Percentiles rank a stretch among this genome's conserved stretches.
These are phyloP conservation scores for Schizothorax lantsangensis DNA, from an alignment of 2,797 vertebrate species.

Conservation along the genomic window DNA sequence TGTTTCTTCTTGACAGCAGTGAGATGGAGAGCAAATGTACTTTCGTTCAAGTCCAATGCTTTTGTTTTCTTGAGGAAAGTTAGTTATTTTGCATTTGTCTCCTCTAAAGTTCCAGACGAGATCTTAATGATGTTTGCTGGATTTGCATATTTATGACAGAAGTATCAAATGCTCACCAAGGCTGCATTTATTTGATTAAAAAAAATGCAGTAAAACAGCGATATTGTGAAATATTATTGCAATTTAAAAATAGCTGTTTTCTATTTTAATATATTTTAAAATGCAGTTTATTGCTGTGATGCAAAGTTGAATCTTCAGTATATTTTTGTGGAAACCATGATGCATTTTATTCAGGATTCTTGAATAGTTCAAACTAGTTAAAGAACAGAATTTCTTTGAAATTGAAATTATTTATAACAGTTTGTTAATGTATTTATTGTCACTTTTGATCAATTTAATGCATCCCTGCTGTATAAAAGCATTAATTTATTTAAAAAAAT, in stretches of 20 bases:
- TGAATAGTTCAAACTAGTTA: neutral
- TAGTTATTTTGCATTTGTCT: neutral
- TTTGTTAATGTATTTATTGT: neutral
- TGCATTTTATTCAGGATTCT: neutral
- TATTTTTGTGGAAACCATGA: neutral
- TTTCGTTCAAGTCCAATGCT: neutral
- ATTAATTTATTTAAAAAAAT: too few species aligned
- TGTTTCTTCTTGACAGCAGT: conserved; percentile 3
- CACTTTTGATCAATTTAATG: neutral
- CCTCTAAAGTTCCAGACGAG: neutral
- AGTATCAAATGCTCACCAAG: neutral
- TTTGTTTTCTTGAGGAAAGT: neutral
- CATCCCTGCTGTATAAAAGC: too few species aligned
- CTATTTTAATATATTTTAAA: neutral
- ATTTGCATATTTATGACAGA: neutral
- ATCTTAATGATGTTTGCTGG: neutral
- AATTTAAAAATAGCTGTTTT: neutral
- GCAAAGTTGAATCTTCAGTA: neutral
- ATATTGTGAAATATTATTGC: neutral
- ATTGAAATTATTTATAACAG: too few species aligned
- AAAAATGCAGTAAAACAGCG: neutral
- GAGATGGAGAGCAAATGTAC: neutral
- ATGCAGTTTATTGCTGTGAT: neutral
- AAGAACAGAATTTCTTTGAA: neutral
- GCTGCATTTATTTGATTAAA: neutral